phyloP scores from a whole-genome alignment of 2,113 vertebrate genomes.

The Perca schrenkii region DNA sequence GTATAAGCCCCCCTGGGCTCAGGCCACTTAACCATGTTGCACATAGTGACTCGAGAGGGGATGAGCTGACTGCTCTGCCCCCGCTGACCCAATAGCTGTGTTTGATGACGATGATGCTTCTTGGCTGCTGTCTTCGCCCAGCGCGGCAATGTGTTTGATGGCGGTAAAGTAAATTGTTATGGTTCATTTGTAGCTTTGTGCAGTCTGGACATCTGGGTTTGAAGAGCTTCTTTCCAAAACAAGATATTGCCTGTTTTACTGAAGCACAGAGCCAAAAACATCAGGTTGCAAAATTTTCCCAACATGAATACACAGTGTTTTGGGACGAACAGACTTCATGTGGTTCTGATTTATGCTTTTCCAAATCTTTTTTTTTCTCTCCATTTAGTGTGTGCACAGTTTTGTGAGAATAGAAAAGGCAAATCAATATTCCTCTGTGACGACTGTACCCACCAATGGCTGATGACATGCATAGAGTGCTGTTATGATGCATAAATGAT shows the following conservation, averaged over 20 bases:
- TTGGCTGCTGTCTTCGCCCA: conserved; percentile 39
- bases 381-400: conserved; percentile 10
- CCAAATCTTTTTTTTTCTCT: neutral
- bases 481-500: conserved; percentile 23
- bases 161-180: conserved; percentile 64
- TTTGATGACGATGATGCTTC: conserved; percentile 43
- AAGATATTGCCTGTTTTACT: conserved; percentile 36
- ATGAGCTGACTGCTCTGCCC: conserved; percentile 45
- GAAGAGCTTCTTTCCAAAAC: conserved; percentile 50
- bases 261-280: conserved; percentile 30
- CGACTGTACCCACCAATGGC: neutral
- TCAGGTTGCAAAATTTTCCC: conserved; percentile 54
- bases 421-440: conserved; percentile 16
- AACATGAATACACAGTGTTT: conserved; percentile 27
- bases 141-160: conserved; percentile 24
- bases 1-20: conserved; percentile 55
- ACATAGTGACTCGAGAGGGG: conserved; percentile 40
- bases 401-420: conserved; percentile 4
- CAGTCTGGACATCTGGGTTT: conserved; percentile 60
- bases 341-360: conserved; percentile 25
- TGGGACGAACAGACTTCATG: conserved; percentile 28
- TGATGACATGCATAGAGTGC: neutral
- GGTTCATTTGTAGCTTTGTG: conserved; percentile 56
- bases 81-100: conserved; percentile 42
- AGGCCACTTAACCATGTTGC: conserved; percentile 38